Conservation (phyloP, 2,888 invertebrate genomes). For the Quadriops clusia region DNA sequence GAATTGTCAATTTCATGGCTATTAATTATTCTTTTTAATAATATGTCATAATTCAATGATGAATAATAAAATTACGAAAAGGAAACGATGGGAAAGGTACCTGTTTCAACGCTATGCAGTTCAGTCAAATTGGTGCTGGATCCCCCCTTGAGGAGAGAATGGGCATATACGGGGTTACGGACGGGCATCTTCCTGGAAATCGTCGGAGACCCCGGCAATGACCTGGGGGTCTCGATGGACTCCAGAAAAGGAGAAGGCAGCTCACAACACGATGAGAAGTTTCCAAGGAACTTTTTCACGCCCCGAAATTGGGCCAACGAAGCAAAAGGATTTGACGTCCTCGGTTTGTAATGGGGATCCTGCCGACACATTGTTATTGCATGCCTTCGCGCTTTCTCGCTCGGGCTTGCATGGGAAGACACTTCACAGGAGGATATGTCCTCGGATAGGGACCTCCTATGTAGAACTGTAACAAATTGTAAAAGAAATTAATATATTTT, state of each 20-base stretch:
- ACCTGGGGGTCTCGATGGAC: constrained; percentile 33
- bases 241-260: constrained; percentile 55
- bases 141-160: constrained; percentile 38
- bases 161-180: constrained; percentile 40
- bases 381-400: constrained; percentile 64
- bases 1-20: too few species aligned
- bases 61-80: too few species aligned
- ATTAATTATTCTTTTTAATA: too few species aligned
- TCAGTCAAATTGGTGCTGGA: constrained; percentile 34
- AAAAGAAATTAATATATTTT: constrained; percentile 6
- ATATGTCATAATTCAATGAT: too few species aligned
- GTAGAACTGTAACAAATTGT: constrained; percentile 40
- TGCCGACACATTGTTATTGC: constrained; percentile 70
- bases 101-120: constrained; percentile 22
- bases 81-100: too few species aligned
- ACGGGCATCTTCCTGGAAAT: constrained; percentile 30
- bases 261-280: constrained; percentile 68
- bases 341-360: constrained; percentile 69
- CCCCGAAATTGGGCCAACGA: constrained; percentile 66
- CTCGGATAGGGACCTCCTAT: constrained; percentile 66
- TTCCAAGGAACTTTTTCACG: constrained; percentile 71
- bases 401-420: constrained; percentile 46
- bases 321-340: constrained; percentile 59
- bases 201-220: constrained; percentile 43
- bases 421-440: constrained; percentile 39